Evolutionary conservation across 2,113 vertebrate genomes (phyloP).

Genomic region (Pelusios castaneus): DNA sequence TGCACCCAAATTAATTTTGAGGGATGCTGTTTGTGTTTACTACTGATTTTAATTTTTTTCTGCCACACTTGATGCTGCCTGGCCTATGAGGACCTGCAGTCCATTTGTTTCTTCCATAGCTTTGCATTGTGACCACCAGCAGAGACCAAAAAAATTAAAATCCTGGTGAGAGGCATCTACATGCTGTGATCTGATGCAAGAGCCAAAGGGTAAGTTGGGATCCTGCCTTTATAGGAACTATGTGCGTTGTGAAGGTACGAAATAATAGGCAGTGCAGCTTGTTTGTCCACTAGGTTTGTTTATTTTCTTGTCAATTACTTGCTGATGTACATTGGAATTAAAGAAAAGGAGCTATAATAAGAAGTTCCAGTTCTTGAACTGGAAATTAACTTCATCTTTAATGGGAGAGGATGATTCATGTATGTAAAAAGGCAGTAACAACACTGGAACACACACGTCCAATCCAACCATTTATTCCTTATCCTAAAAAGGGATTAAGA

Average conservation of each 20-base stretch:
- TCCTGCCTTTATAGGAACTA: background rate
- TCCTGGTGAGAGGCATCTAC: background rate
- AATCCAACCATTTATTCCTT: accelerated
- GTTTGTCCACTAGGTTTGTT: no score
- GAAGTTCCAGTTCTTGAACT: background rate
- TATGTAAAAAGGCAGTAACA: accelerated
- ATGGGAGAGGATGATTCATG: accelerated
- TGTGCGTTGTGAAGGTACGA: no score
- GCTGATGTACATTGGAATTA: background rate
- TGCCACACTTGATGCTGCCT: background rate
- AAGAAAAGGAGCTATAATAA: background rate
- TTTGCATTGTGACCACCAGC: background rate
- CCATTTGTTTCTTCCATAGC: background rate
- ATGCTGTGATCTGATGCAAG: background rate
- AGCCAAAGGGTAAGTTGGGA: background rate
- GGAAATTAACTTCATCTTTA: background rate
- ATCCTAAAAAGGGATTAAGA: accelerated
- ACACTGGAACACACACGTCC: accelerated
- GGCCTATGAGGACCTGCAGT: no score
- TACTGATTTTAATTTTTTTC: background rate
- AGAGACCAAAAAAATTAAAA: background rate
- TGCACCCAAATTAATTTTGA: no score
- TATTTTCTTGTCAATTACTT: background rate
- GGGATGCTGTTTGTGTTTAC: no score
- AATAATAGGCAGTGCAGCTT: no score